Percentiles rank a stretch among this genome's conserved stretches.
Evolutionary conservation across 2,888 invertebrate species (phyloP).

Genomic region (Seira musarum): DNA sequence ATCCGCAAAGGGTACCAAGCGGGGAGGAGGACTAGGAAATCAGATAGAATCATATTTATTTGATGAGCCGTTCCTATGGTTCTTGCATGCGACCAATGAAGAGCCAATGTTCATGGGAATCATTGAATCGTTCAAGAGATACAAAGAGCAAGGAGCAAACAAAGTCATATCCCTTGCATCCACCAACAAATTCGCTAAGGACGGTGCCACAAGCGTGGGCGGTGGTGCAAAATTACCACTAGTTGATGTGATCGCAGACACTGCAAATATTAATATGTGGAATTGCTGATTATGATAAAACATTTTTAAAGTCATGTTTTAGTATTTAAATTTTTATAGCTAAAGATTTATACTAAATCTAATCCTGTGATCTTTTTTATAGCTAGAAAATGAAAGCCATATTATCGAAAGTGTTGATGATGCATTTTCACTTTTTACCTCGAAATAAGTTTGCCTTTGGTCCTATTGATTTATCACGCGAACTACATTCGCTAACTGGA

Average conservation of each 20-base stretch:
- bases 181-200: conserved; percentile 39
- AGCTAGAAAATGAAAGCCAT: conserved; percentile 1
- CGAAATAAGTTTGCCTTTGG: no score
- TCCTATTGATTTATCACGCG: neutral
- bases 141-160: conserved; percentile 54
- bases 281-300: conserved; percentile 35
- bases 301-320: conserved; percentile 12
- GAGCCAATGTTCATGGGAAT: conserved; percentile 67
- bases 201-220: conserved; percentile 31
- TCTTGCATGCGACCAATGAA: conserved; percentile 63
- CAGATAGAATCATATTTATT: conserved; percentile 56
- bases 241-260: conserved; percentile 53
- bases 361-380: conserved; percentile 49
- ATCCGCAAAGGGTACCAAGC: conserved; percentile 35
- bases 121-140: conserved; percentile 59
- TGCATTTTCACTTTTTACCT: neutral
- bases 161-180: conserved; percentile 48
- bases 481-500: neutral
- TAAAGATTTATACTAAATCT: neutral
- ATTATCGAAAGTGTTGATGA: conserved; percentile 7
- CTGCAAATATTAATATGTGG: conserved; percentile 52
- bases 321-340: neutral
- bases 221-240: conserved; percentile 27
- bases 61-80: conserved; percentile 65
- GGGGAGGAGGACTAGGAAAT: conserved; percentile 12